Percentiles rank a stretch among this genome's conserved stretches.
These are phyloP conservation scores for Drosophila sproati DNA, from an alignment of 1,140 invertebrate species.

Conservation along the genomic window DNA sequence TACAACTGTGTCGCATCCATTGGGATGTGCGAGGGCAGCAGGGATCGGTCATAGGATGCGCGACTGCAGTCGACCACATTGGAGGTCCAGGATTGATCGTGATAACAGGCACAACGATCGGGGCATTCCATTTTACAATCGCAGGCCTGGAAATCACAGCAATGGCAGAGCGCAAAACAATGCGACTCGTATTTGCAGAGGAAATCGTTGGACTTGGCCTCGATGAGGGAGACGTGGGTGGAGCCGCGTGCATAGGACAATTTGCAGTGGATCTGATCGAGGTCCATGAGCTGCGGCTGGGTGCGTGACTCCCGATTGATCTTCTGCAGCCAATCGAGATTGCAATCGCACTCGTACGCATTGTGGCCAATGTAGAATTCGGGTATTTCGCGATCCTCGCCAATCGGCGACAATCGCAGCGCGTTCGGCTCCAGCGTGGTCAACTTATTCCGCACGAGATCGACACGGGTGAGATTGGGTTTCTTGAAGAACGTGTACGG, in stretches of 20 bases:
- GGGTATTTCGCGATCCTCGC: slow-evolving; percentile 90
- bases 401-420: slow-evolving; percentile 91
- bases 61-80: slow-evolving; percentile 96
- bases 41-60: slow-evolving; percentile 88
- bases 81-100: slow-evolving; percentile 95
- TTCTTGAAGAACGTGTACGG: slow-evolving; percentile 97
- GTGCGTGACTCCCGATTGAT: slow-evolving; percentile 91
- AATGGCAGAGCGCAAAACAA: slow-evolving; percentile 95
- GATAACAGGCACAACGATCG: slow-evolving; percentile 95
- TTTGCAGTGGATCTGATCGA: slow-evolving; percentile 94
- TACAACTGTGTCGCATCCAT: slow-evolving; percentile 97
- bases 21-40: slow-evolving; percentile 93
- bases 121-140: slow-evolving; percentile 98
- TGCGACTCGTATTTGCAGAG: slow-evolving; percentile 96
- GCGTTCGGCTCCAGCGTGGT: slow-evolving; percentile 94
- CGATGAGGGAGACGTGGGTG: slow-evolving; percentile 91
- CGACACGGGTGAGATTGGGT: slow-evolving; percentile 94
- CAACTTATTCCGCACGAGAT: slow-evolving; percentile 93
- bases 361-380: slow-evolving; percentile 96
- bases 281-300: slow-evolving; percentile 94
- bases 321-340: slow-evolving; percentile 90
- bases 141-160: slow-evolving; percentile 97
- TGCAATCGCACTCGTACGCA: slow-evolving; percentile 95
- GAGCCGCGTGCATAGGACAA: slow-evolving; percentile 93
- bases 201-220: slow-evolving; percentile 94